Evolutionary conservation across 2,113 vertebrate species (phyloP), one percentile per base, ranked within the genome.

Genomic region (Lota lota): DNA sequence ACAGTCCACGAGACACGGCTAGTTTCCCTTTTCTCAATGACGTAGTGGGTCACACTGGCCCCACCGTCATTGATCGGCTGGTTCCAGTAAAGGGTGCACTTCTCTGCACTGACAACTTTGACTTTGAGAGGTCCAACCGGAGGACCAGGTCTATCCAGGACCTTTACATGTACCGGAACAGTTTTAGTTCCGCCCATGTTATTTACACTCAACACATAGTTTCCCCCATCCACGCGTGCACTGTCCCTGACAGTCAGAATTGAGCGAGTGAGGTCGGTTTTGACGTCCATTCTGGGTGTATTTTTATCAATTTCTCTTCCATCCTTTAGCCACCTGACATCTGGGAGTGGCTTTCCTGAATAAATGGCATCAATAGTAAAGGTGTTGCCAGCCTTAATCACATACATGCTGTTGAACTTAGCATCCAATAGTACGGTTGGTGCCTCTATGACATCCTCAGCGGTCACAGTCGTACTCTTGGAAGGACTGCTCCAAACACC

Each of bases 11-110:
- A 97, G 67, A 99, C 93, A 79, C 97, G 93, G 65, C 95, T 98
- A 22, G 96, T 98, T 73, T 99, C 97, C 87, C 97, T 95, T 87
- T 96, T 99, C 90, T 99, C 96, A 88, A 97, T 93, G 65, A 96
- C 91, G 75, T 95, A 99, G 85, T 99, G 94, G 50, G 94, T 95
- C 86, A 98, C 92, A 75, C 68, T 90, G 77, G 96, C 94, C 76
- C 97, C 95, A 0, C 97, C 97, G 20, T 99, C 97, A 79, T 98
- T 94, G 81, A 91, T 74, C 77, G 97, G 95, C 21, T 94, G 95
- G 69, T 90, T 92, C 97, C 97, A 99, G 47, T 96, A 89, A 78
- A 99, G 90, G 82, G 94, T 96, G 70, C 96, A 97, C 86, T 98
- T 99, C 83, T 99, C 96, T 85, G 94, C 94, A 79, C 92, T 98